These are phyloP conservation scores for Eumerus sabulonum DNA, from an alignment of 2,888 invertebrate genomes.

Conservation along the genomic window DNA sequence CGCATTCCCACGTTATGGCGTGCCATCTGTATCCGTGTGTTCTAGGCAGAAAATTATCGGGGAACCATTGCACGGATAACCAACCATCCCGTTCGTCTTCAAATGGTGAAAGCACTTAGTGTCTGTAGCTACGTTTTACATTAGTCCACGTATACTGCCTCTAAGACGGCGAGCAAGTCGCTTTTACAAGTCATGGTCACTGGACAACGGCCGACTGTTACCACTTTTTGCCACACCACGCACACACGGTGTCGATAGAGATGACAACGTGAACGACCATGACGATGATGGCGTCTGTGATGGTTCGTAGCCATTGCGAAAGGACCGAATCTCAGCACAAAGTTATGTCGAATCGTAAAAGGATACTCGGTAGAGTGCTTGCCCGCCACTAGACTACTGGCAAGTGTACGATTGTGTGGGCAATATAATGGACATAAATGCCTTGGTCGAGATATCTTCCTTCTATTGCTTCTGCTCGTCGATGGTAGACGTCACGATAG, in stretches of 20 bases:
- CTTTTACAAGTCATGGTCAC: slow-evolving; percentile 34
- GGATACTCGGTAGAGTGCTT: slow-evolving; percentile 32
- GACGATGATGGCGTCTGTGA: slow-evolving; percentile 27
- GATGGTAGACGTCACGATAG: no score
- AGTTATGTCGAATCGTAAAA: slow-evolving; percentile 61
- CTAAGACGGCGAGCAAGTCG: slow-evolving; percentile 5
- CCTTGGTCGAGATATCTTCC: slow-evolving; percentile 50
- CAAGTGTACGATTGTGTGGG: slow-evolving; percentile 56
- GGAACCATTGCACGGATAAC: slow-evolving; percentile 34
- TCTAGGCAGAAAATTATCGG: slow-evolving; percentile 29
- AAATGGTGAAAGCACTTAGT: not conserved
- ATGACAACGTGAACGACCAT: slow-evolving; percentile 35
- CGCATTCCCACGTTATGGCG: slow-evolving; percentile 50
- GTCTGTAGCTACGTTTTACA: slow-evolving; percentile 27
- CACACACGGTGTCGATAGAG: slow-evolving; percentile 29
- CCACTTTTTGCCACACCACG: not conserved
- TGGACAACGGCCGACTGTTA: slow-evolving; percentile 49
- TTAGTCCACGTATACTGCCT: slow-evolving; percentile 30
- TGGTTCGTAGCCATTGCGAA: slow-evolving; percentile 18
- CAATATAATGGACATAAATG: slow-evolving; percentile 55
- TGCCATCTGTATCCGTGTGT: slow-evolving; percentile 20
- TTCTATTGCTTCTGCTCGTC: slow-evolving; percentile 20
- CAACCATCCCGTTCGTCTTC: slow-evolving; percentile 24
- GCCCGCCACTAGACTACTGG: slow-evolving; percentile 25
- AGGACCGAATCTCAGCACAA: slow-evolving; percentile 45